Base-by-base conservation (phyloP, 1,140 invertebrate species). In the Zaprionus ghesquierei region DNA sequence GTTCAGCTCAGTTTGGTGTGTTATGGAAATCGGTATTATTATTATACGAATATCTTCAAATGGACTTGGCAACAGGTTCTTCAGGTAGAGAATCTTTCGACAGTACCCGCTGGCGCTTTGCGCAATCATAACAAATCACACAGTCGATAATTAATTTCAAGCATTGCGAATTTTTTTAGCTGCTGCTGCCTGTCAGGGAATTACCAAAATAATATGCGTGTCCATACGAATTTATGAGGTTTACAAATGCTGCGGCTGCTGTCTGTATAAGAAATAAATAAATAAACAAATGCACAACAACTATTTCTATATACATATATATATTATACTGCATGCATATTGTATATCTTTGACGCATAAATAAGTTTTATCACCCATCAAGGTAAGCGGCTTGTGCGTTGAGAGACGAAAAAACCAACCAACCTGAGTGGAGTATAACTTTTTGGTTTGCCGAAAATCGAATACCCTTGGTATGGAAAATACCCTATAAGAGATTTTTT, bases 341-440 rank as follows among this genome's bases (percentile, higher is more conserved):
- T 79, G 49, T 78, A 54, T 50, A 66, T 71, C 59, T 79, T 70
- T 62, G 69, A 79, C 75, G 84, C 84, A 89, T 89, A 82, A 82
- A 77, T 89, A 89, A 80, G 80, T 89, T 89, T 87, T 87, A 89
- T 89, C 84, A 77, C 73, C 79, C 56, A 79, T 84, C 84, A 87
- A 87, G 84, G 84, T 77, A 89, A 87, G 76, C 84, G 66, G 65
- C 81, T 87, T 64, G 44, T 46, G 44, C 51, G 18, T 15, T 13
- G 31, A 35, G 13, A 4, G 27, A 15, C 41, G 5, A 41, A 41
- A 49, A 44, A 41, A 41, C 31, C 31, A 33, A 10, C 51, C 12
- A 18, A 46, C 3, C 1, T 22, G 29, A 22, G 50, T 22, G 2
- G 5, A 27, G n/a, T 51, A 27, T 10, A 3, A 35, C 31, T 20